phyloP scores from a whole-genome alignment of 2,113 vertebrate genomes.

The Myrmophylax atrothorax region DNA sequence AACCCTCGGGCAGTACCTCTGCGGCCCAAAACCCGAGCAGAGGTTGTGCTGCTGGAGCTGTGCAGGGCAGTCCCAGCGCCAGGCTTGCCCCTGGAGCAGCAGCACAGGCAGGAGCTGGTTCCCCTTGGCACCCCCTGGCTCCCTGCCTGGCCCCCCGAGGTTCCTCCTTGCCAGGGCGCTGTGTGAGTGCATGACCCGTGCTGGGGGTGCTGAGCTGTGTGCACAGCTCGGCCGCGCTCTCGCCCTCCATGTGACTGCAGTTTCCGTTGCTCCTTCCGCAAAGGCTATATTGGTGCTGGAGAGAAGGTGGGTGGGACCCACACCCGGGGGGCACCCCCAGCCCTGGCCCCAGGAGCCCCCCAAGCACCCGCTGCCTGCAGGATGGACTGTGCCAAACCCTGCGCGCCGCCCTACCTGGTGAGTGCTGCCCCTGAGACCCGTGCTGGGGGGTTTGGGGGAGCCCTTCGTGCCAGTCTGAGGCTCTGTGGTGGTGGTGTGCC shows the following conservation, averaged over 20 bases:
- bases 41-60: background rate
- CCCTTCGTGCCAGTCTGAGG: background rate
- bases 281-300: conserved; percentile 71
- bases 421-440: conserved; percentile 37
- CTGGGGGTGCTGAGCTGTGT: conserved; percentile 30
- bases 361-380: background rate
- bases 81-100: background rate
- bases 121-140: background rate
- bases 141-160: background rate
- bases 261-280: conserved; percentile 85
- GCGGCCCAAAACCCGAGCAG: background rate
- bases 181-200: background rate
- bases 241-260: conserved; percentile 82
- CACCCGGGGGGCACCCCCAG: background rate
- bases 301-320: background rate
- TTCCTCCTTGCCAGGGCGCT: conserved; percentile 49
- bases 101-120: background rate
- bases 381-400: conserved; percentile 54
- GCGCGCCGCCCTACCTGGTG: conserved; percentile 46
- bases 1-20: rapidly evolving
- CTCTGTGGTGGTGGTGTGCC: background rate
- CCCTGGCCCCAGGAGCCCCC: background rate
- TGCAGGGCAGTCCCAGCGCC: rapidly evolving
- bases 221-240: conserved; percentile 33
- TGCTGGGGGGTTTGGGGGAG: background rate